These are phyloP conservation scores for Phoenicopterus ruber DNA, from an alignment of 2,113 vertebrate species.

Conservation along the genomic window DNA sequence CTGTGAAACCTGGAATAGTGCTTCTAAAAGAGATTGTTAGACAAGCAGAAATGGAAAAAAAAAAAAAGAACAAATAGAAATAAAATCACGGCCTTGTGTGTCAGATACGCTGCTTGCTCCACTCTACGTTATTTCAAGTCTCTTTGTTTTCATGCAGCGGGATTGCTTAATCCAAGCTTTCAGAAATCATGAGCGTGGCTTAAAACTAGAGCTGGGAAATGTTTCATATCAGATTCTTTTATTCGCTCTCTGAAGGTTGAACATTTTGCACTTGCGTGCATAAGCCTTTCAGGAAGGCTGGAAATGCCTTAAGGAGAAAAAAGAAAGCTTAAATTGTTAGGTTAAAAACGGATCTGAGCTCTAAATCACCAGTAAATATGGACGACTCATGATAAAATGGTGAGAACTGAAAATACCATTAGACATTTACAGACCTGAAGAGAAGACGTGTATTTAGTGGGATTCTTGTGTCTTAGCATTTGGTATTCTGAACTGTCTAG, in stretches of 20 bases:
- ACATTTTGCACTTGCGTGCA: background rate
- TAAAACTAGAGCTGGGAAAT: background rate
- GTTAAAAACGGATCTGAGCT: slow-evolving; percentile 21
- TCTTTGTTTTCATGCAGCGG: background rate
- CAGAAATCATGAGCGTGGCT: background rate
- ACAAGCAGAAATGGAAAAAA: background rate
- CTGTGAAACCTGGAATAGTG: background rate
- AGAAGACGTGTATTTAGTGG: slow-evolving; percentile 1
- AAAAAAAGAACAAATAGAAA: background rate
- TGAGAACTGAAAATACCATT: background rate
- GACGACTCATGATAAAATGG: background rate
- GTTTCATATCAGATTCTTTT: background rate
- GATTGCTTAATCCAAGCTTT: background rate
- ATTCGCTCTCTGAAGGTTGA: background rate
- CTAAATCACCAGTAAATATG: slow-evolving; percentile 47
- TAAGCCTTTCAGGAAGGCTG: background rate
- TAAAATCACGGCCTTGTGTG: background rate
- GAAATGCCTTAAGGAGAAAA: background rate
- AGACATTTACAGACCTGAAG: background rate
- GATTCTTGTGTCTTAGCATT: slow-evolving; percentile 19
- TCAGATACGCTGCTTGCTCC: background rate
- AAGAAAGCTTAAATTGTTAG: background rate
- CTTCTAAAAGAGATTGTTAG: background rate
- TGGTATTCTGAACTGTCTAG: slow-evolving; percentile 25
- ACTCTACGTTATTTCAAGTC: background rate